Base-by-base conservation (phyloP, 92 coral and sea anemone genomes). In the Desmophyllum pertusum region DNA sequence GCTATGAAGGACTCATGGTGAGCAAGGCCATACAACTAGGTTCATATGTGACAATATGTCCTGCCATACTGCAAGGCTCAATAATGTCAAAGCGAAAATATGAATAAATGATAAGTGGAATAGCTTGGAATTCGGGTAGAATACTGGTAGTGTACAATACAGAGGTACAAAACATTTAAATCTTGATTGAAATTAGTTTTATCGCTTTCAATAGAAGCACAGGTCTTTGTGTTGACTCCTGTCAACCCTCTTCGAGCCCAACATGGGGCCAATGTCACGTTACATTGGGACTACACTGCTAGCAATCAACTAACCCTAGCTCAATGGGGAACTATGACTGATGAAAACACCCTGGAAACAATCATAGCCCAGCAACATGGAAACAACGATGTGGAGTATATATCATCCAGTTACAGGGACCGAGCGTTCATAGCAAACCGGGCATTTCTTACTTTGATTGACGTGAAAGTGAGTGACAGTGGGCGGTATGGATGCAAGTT, bases 211-310 rank as follows among this genome's bases (percentile, higher is more conserved):
- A 35, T 27, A 87, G 86, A 65, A 4, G 87, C 81, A 29, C 77
- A 91, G 18, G 83, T 85, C 37, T 84, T 91, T 63, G 81, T 86
- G 21, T 42, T 86, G 87, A 88, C 75, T 21, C 94, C 94, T n/a
- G 62, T 23, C 43, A 88, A 59, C 65, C 94, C 92, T 29, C 52
- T 91, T 10, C 69, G 39, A 48, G 89, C 76, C 9, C 53, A 40
- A 6, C 46, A 75, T 27, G 92, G 94, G 8, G 50, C 69, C 21
- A 80, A 86, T 40, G 74, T 81, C 39, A 76, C 81, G 30, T 57
- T 91, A 41, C 57, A 81, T 30, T 91, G 94, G 94, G 90, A 91
- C 41, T 91, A 83, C 85, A 84, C 75, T 23, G 52, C 83, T 70
- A 25, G 33, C 29, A 38, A 18, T 0, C 83, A 70, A 43, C 62